Conservation (phyloP, 2,888 invertebrate genomes). For the Lucinisca nassula region DNA sequence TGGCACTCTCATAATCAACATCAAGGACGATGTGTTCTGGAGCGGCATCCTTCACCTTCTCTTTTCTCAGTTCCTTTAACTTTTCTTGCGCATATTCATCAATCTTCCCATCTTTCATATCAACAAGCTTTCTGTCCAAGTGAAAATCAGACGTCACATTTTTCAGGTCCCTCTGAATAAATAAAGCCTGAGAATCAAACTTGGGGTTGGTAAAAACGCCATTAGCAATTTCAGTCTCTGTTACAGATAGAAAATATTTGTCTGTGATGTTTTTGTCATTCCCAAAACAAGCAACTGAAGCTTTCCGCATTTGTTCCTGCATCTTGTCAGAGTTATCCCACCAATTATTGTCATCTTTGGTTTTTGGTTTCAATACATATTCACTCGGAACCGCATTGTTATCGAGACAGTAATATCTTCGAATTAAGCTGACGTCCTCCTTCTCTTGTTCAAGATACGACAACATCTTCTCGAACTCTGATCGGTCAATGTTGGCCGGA, state of each 20-base stretch:
- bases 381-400: conserved; percentile 80
- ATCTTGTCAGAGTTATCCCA: conserved; percentile 55
- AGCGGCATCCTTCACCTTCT: conserved; percentile 26
- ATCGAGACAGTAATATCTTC: conserved; percentile 81
- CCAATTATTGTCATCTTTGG: conserved; percentile 23
- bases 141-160: conserved; percentile 47
- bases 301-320: conserved; percentile 48
- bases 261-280: conserved; percentile 32
- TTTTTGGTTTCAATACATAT: conserved; percentile 78
- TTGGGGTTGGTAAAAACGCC: conserved; percentile 56
- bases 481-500: conserved; percentile 77
- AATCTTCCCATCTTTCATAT: conserved; percentile 38
- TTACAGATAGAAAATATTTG: conserved; percentile 64
- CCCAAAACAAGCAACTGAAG: conserved; percentile 52
- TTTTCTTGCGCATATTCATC: conserved; percentile 58
- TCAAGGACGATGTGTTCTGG: conserved; percentile 24
- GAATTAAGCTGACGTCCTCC: conserved; percentile 72
- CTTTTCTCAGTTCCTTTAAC: conserved; percentile 43
- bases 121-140: conserved; percentile 52
- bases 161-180: conserved; percentile 50
- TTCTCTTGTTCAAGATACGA: conserved; percentile 63
- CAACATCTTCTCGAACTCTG: conserved; percentile 77
- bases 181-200: conserved; percentile 24
- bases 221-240: conserved; percentile 61
- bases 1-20: conserved; percentile 33